Conservation (phyloP, 2,797 vertebrate genomes). For the Hemitrygon akajei region DNA sequence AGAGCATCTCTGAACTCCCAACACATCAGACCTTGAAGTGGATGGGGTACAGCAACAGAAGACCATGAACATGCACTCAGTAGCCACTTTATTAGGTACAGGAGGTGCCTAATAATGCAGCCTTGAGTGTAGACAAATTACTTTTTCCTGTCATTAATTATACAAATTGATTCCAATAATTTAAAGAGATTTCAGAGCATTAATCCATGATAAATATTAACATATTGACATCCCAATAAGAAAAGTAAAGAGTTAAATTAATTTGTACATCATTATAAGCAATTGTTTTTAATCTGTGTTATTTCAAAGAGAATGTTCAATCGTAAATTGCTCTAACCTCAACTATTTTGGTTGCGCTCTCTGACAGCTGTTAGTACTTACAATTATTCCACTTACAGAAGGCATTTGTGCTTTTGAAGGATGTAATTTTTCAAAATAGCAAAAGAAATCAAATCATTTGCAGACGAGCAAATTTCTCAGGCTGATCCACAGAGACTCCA, state of each 20-base stretch:
- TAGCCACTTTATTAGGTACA: too few species aligned
- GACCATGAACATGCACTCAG: too few species aligned
- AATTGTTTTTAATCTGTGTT: neutral
- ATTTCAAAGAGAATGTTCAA: neutral
- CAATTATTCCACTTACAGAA: neutral
- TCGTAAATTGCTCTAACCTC: neutral
- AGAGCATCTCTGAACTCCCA: too few species aligned
- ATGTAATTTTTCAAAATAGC: conserved; percentile 13
- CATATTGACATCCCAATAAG: neutral
- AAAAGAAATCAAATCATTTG: neutral
- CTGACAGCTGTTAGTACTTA: neutral
- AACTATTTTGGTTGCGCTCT: neutral
- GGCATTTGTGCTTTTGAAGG: conserved; percentile 4
- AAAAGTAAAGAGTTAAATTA: neutral
- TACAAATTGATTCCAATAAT: neutral
- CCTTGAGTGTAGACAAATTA: too few species aligned
- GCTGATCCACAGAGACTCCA: neutral
- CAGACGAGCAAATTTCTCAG: neutral
- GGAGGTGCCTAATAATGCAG: too few species aligned
- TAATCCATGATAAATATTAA: neutral
- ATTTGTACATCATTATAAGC: neutral
- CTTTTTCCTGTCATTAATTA: neutral
- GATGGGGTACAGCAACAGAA: too few species aligned
- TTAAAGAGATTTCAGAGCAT: neutral
- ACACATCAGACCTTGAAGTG: too few species aligned